Evolutionary conservation across 2,797 vertebrate genomes (phyloP).

Genomic region (Syngnathus acus): DNA sequence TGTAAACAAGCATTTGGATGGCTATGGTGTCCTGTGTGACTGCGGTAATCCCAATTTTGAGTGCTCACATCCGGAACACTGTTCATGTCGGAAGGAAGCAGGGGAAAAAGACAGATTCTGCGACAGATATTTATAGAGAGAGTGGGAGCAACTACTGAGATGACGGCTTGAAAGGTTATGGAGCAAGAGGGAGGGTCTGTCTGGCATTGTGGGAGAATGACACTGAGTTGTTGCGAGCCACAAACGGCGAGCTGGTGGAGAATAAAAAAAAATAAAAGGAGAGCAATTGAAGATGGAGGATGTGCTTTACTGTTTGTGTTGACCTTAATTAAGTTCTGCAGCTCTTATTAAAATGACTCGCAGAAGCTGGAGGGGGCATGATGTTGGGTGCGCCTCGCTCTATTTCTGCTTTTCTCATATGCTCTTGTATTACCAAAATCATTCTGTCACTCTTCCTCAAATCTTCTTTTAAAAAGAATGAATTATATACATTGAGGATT

Average conservation of each 20-base stretch:
- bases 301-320: constrained; percentile 36
- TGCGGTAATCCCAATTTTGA: constrained; percentile 51
- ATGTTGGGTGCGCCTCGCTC: constrained; percentile 17
- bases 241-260: constrained; percentile 19
- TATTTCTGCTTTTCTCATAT: neutral
- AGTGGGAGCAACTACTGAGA: constrained; percentile 38
- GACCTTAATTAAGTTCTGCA: constrained; percentile 52
- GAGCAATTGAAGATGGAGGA: constrained; percentile 24
- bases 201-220: constrained; percentile 31
- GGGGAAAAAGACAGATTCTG: constrained; percentile 21
- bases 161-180: constrained; percentile 52
- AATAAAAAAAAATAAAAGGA: constrained; percentile 39
- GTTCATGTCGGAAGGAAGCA: constrained; percentile 33
- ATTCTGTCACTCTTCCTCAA: neutral
- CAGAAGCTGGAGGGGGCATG: constrained; percentile 32
- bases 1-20: constrained; percentile 15
- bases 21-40: constrained; percentile 15
- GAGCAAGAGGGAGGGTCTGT: constrained; percentile 35
- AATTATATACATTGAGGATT: neutral
- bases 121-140: constrained; percentile 60
- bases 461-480: neutral
- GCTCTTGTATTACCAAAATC: neutral
- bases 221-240: constrained; percentile 21
- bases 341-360: constrained; percentile 43
- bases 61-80: constrained; percentile 56